Evolutionary conservation across 1,140 invertebrate species (phyloP), one percentile per base, ranked within the genome.

Genomic region (Polypedilum vanderplanki): DNA sequence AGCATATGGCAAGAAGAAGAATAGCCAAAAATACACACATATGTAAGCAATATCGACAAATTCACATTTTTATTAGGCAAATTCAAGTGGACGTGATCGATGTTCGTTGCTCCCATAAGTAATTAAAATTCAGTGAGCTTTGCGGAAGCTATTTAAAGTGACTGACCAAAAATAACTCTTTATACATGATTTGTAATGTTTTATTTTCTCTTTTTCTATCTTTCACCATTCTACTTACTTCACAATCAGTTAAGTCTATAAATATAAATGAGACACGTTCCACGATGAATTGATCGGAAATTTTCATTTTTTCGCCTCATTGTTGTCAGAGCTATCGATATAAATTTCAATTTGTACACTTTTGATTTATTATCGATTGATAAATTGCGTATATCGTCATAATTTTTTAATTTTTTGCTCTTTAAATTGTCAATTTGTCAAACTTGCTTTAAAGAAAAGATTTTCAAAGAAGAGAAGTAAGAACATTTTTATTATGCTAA

Each of bases 291-390:
- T 12, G 46, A 57, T 57, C 12, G 46, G 46, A 57, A 57, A 57
- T 15, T 15, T 57, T 57, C n/a, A 4, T 57, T 57, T 57, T 57
- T 57, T n/a, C 24, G 24, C 24, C 24, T 57, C n/a, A 57, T 57
- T 57, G 12, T n/a, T 57, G 46, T 57, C 46, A n/a, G n/a, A n/a
- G 24, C 4, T 15, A 57, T 57, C 24, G 12, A 57, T 57, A 57
- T 57, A n/a, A 57, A 57, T 57, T 57, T 57, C 46, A 57, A 57
- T 57, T 57, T 57, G 12, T 57, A 15, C 46, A 12, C 24, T 57
- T 57, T n/a, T 57, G 46, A 57, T 57, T 57, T 57, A 57, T 57
- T 57, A 57, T 57, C 46, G 46, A 57, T n/a, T 57, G 46, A 57
- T 33, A 33, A 33, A 33, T 33, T 33, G 24, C 24, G 24, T 5